These are phyloP conservation scores for Gambusia affinis DNA, from an alignment of 2,113 vertebrate genomes.

Conservation along the genomic window DNA sequence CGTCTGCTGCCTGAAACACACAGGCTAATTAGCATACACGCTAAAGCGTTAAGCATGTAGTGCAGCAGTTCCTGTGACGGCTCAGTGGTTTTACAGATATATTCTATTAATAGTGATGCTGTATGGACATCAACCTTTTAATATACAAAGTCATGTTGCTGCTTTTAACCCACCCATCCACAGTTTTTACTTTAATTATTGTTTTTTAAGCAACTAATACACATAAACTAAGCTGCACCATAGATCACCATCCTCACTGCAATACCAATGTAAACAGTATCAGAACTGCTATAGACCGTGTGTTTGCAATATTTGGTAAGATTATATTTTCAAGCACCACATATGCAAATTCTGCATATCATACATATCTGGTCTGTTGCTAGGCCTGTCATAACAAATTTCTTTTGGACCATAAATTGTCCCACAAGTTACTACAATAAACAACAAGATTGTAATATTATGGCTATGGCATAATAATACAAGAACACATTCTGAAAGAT, in stretches of 20 bases:
- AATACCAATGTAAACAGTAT: no score
- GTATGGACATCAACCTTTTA: background rate
- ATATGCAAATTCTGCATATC: background rate
- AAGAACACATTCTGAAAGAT: no score
- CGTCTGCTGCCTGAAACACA: slow-evolving; percentile 88
- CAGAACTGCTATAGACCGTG: no score
- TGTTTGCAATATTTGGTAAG: no score
- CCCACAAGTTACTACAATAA: no score
- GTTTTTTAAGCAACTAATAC: no score
- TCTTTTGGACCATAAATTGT: no score
- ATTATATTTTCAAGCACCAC: background rate
- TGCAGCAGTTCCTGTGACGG: background rate
- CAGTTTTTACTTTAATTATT: no score
- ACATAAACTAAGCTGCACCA: no score
- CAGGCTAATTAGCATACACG: background rate
- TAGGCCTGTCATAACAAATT: background rate
- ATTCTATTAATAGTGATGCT: background rate
- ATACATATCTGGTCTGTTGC: background rate
- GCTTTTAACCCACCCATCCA: background rate
- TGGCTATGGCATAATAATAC: no score
- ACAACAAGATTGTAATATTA: no score
- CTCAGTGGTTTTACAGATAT: background rate
- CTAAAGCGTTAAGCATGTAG: background rate
- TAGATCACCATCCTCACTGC: no score
- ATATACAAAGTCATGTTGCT: background rate